Evolutionary conservation across 2,113 vertebrate species (phyloP), one percentile per base, ranked within the genome.

Genomic region (Oryzias javanicus): DNA sequence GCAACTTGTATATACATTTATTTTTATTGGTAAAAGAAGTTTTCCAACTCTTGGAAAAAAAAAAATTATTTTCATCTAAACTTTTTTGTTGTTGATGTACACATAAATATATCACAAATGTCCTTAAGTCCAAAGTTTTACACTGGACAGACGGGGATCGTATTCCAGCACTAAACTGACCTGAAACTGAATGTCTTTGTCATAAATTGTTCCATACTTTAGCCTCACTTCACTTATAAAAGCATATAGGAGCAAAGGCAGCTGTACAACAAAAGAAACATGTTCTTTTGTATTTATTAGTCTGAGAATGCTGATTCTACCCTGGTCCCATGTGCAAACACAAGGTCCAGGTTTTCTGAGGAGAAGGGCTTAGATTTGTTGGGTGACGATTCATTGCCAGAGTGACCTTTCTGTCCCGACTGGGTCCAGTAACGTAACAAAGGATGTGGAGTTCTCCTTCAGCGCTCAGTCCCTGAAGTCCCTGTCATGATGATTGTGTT

Each of bases 351-450:
- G 89, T 76, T 87, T 61, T 79, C 70, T 65, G 49, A 84, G 83
- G 87, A 88, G 89, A 83, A 51, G 86, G 67, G 75, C 89, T 86
- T 83, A 67, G 86, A 76, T 89, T 83, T 87, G 81, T 77, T 57
- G 64, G 71, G 83, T 84, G 81, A 72, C 64, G n/a, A 71, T 48
- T 59, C 73, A 78, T 49, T 35, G 60, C 67, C 18, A 49, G 51
- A 68, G 40, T 86, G 81, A 88, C 85, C 86, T 80, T 72, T 80
- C 74, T 54, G 79, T 86, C 81, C 62, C 27, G 55, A 69, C 46
- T 60, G 55, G 69, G 74, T 82, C 72, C 74, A 60, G 55, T 54
- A 68, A 69, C 74, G 78, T 70, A 74, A 84, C 80, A 87, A 41
- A 80, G 46, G 49, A 72, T 42, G 62, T 24, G 56, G 78, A 76